Evolutionary conservation across 1,140 invertebrate genomes (phyloP).

Genomic region (Calosoma granatense): DNA sequence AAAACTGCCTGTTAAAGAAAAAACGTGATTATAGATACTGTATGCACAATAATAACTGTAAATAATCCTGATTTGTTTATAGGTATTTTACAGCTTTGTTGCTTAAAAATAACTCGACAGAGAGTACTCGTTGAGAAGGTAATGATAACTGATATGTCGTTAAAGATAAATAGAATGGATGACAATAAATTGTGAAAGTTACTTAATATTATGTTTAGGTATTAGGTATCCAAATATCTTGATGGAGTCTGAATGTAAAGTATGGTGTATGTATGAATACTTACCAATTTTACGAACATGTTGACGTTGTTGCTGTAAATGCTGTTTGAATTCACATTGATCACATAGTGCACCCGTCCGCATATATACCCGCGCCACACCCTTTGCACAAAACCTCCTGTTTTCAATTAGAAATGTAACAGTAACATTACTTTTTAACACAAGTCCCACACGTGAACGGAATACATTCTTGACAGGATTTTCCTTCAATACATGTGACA

Average conservation of each 20-base stretch:
- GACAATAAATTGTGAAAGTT: no score
- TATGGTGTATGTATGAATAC: no score
- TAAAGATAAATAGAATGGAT: no score
- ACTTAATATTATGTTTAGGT: no score
- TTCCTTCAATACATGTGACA: background rate
- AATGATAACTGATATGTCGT: no score
- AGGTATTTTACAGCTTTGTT: no score
- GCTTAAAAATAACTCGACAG: no score
- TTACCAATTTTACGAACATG: conserved; percentile 3
- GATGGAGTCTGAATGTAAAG: no score
- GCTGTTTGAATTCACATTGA: conserved; percentile 1
- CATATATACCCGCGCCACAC: background rate
- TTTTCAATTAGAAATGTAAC: conserved; percentile 9
- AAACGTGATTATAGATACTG: background rate
- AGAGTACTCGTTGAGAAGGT: no score
- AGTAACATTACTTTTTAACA: conserved; percentile 1
- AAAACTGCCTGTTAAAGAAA: background rate
- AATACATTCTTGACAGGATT: background rate
- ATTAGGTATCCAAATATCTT: no score
- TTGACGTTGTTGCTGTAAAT: conserved; percentile 2
- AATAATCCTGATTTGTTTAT: no score
- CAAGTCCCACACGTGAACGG: conserved; percentile 6
- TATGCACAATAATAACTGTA: no score
- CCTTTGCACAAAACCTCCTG: background rate
- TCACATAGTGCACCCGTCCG: background rate